phyloP scores from a whole-genome alignment of 2,888 invertebrate genomes.

The Eilema caniola region DNA sequence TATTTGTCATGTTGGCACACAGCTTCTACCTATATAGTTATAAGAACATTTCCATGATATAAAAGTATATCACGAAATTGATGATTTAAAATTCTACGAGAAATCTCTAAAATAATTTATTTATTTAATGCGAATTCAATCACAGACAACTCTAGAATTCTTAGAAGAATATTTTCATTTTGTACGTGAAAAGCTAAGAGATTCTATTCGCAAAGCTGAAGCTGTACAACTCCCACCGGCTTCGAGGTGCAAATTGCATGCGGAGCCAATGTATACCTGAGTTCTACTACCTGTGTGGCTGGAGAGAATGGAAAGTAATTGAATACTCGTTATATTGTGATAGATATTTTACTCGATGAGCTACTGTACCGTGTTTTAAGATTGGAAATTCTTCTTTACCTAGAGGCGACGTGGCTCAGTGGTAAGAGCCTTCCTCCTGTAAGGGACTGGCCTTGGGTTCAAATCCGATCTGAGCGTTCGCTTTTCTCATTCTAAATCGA shows the following conservation, averaged over 20 bases:
- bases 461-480: no score
- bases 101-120: not conserved
- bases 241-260: constrained; percentile 37
- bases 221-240: constrained; percentile 36
- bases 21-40: no score
- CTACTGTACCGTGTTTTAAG: no score
- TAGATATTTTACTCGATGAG: not conserved
- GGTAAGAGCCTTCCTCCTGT: no score
- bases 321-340: not conserved
- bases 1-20: no score
- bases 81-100: no score
- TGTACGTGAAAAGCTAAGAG: constrained; percentile 5
- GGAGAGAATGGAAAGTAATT: not conserved
- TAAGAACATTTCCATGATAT: no score
- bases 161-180: constrained; percentile 17
- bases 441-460: no score
- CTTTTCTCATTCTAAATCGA: no score
- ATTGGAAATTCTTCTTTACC: no score
- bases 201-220: constrained; percentile 41
- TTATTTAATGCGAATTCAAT: not conserved
- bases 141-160: not conserved
- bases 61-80: no score
- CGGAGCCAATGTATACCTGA: constrained; percentile 21
- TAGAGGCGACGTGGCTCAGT: no score
- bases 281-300: constrained; percentile 5